A percentile compares a stretch with the other conserved stretches of the same genome.
These are phyloP conservation scores for Caenorhabditis uteleia DNA, from an alignment of 2,888 invertebrate species.

Conservation along the genomic window DNA sequence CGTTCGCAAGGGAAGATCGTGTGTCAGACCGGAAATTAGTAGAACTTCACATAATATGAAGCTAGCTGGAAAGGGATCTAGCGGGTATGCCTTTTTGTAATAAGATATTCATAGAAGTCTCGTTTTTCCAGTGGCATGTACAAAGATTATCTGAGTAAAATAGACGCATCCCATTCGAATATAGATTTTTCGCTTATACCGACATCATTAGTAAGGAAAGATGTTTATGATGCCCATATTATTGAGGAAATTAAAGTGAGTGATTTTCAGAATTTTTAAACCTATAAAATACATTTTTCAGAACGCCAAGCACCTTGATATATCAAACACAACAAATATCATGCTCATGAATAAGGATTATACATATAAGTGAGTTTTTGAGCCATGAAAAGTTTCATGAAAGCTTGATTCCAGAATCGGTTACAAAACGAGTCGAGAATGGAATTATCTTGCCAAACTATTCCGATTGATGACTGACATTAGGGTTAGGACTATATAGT, in stretches of 20 bases:
- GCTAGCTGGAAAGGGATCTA: conserved; percentile 85
- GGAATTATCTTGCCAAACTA: conserved; percentile 56
- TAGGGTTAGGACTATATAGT: conserved; percentile 34
- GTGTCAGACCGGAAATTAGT: conserved; percentile 94
- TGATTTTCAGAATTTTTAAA: background rate
- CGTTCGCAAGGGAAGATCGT: conserved; percentile 83
- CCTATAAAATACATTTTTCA: conserved; percentile 5
- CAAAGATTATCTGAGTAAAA: conserved; percentile 61
- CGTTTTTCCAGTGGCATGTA: conserved; percentile 54
- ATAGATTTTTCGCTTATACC: conserved; percentile 90
- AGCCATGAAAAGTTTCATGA: background rate
- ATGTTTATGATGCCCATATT: conserved; percentile 28
- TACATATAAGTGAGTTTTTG: conserved; percentile 35
- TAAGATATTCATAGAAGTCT: background rate
- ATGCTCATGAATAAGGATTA: conserved; percentile 12
- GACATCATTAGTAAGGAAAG: conserved; percentile 85
- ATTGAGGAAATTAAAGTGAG: conserved; percentile 11
- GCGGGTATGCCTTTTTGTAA: conserved; percentile 75
- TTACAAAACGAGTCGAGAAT: conserved; percentile 58
- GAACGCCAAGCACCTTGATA: conserved; percentile 19
- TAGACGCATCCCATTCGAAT: conserved; percentile 70
- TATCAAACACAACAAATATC: conserved; percentile 8
- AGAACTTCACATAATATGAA: conserved; percentile 79
- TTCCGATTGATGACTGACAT: conserved; percentile 65
- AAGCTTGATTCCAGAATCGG: conserved; percentile 29